Base-by-base conservation (phyloP, 2,888 invertebrate genomes). In the Drosophila paucipuncta region DNA sequence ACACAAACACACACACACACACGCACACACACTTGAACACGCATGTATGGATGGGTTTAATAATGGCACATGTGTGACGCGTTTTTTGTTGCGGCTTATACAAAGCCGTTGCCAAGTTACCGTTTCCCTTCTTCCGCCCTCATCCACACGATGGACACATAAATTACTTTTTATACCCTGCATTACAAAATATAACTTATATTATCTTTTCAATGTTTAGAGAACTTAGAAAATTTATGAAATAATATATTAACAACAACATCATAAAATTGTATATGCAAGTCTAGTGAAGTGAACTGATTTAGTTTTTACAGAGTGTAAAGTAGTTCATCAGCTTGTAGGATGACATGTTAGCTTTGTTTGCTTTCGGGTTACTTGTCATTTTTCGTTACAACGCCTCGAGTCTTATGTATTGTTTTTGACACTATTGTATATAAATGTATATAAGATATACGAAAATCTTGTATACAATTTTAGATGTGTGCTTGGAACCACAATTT, bases 21-120 rank as follows among this genome's bases (percentile, higher is more conserved):
- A 37, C 52, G 66, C 57, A 52, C 35, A 60, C 54, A 30, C 49
- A 60, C 60, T 41, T 47, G 33, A 39, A 28, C 47, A 50, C 58
- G 50, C 31, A 52, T 53, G 41, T 35, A 39, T 47, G 43, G 43
- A 67, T 72, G 89, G 71, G 67, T 69, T 85, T 90, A 88, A 90
- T 89, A 83, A 85, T 76, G 83, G 78, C 81, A 61, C 75, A 85
- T 86, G 73, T 85, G 90, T 88, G 86, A 76, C 80, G 67, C 73
- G 63, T 75, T 76, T 76, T 75, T 80, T 71, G 66, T 65, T 71
- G 64, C 41, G 71, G 66, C 65, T 74, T 67, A 65, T 58, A 64
- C 57, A 64, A 72, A 77, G 64, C 53, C 43, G 35, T 71, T 53
- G 11, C 53, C 63, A 64, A 50, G 76, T 43, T 58, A 69, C 39